Conservation (phyloP, 2,888 invertebrate genomes). For the Miltochrista miniata region DNA sequence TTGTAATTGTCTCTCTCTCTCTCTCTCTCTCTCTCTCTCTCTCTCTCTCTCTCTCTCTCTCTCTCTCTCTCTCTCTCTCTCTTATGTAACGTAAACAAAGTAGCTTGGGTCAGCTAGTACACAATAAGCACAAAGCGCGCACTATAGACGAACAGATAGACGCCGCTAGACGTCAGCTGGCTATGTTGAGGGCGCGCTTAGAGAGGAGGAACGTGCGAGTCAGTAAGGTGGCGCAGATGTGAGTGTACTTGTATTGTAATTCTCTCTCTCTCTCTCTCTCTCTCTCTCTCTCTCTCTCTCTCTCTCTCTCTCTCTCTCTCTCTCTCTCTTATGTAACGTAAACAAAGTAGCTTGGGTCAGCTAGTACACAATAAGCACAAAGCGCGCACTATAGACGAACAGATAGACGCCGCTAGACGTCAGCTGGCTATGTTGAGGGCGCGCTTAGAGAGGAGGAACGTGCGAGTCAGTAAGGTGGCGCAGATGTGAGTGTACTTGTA, state of each 20-base stretch:
- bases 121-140: slow-evolving; percentile 2
- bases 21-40: too few species aligned
- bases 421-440: slow-evolving; percentile 90
- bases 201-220: slow-evolving; percentile 95
- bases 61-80: too few species aligned
- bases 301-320: too few species aligned
- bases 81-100: too few species aligned
- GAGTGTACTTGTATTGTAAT: too few species aligned
- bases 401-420: slow-evolving; percentile 84
- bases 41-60: too few species aligned
- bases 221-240: slow-evolving; percentile 97
- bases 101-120: not conserved
- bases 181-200: slow-evolving; percentile 89
- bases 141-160: slow-evolving; percentile 82
- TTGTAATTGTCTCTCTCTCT: too few species aligned
- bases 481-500: slow-evolving; percentile 94
- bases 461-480: slow-evolving; percentile 96
- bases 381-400: slow-evolving; percentile 78
- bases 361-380: too few species aligned
- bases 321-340: too few species aligned
- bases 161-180: slow-evolving; percentile 87
- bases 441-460: slow-evolving; percentile 93
- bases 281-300: too few species aligned
- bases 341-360: too few species aligned
- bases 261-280: too few species aligned